phyloP scores from a whole-genome alignment of 2,797 vertebrate genomes.

The Esox masquinongy region DNA sequence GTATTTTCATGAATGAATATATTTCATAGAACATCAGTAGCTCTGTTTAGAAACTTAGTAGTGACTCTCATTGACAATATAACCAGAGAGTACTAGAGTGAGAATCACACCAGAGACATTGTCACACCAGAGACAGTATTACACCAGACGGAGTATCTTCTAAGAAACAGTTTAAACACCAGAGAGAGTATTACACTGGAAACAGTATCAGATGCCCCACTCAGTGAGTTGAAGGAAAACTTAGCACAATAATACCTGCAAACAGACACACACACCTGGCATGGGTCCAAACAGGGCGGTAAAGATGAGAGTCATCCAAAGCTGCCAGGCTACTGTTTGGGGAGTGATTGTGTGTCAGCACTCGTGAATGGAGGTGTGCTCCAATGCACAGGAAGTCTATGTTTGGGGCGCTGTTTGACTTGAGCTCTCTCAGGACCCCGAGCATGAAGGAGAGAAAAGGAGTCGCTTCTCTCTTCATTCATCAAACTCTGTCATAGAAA shows the following conservation, averaged over 20 bases:
- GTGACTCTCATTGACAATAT: not conserved
- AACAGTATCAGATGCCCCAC: not conserved
- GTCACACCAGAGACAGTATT: constrained; percentile 11
- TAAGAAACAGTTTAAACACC: no score
- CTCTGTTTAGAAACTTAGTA: not conserved
- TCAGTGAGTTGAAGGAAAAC: constrained; percentile 27
- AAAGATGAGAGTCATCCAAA: constrained; percentile 37
- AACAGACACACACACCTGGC: constrained; percentile 34
- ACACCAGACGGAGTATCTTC: not conserved
- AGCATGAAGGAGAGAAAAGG: constrained; percentile 41
- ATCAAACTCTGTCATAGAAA: constrained; percentile 74
- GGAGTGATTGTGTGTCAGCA: constrained; percentile 61
- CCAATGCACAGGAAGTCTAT: constrained; percentile 65
- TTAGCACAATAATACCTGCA: constrained; percentile 21
- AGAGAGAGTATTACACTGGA: not conserved
- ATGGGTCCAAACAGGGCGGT: constrained; percentile 24
- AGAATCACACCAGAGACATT: no score
- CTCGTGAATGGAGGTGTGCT: constrained; percentile 53
- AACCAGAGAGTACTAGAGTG: no score
- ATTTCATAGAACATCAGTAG: not conserved
- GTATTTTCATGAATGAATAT: no score
- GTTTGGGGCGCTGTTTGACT: constrained; percentile 59
- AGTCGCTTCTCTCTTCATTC: constrained; percentile 63
- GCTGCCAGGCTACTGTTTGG: constrained; percentile 20
- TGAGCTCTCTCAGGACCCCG: constrained; percentile 32